These are phyloP conservation scores for Forbesichthys papilliferus DNA, from an alignment of 2,113 vertebrate genomes.

Conservation along the genomic window DNA sequence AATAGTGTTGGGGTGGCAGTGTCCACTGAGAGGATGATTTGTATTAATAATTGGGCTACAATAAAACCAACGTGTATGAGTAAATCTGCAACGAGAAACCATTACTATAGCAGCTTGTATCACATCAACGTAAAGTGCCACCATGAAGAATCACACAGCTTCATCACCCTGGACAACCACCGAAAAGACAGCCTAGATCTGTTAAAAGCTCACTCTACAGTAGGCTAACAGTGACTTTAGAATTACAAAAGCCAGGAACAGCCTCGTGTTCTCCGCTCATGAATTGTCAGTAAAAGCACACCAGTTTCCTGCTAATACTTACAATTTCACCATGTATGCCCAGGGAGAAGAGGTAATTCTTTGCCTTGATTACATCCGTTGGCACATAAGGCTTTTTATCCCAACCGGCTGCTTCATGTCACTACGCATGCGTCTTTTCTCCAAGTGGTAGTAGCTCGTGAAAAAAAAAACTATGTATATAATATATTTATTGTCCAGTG, in stretches of 20 bases:
- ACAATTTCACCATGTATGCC: constrained; percentile 86
- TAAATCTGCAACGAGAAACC: constrained; percentile 8
- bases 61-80: constrained; percentile 12
- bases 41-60: constrained; percentile 4
- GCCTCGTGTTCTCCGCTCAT: constrained; percentile 23
- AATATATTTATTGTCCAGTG: constrained; percentile 36
- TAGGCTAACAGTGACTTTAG: constrained; percentile 62
- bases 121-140: constrained; percentile 64
- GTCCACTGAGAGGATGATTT: constrained; percentile 45
- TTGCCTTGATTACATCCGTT: constrained; percentile 83
- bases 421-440: constrained; percentile 78
- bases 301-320: constrained; percentile 65
- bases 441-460: constrained; percentile 67
- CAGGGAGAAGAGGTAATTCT: constrained; percentile 79
- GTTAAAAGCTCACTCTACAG: constrained; percentile 52
- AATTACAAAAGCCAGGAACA: constrained; percentile 45
- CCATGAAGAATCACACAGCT: constrained; percentile 62
- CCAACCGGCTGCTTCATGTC: constrained; percentile 75
- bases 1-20: constrained; percentile 43
- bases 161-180: constrained; percentile 62
- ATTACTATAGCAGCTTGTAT: constrained; percentile 40
- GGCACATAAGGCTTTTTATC: constrained; percentile 73
- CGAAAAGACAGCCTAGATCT: constrained; percentile 67
- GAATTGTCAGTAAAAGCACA: constrained; percentile 26
- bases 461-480: constrained; percentile 54